Evolutionary conservation across 2,113 vertebrate species (phyloP), one percentile per base, ranked within the genome.

Genomic region (Scomber colias): DNA sequence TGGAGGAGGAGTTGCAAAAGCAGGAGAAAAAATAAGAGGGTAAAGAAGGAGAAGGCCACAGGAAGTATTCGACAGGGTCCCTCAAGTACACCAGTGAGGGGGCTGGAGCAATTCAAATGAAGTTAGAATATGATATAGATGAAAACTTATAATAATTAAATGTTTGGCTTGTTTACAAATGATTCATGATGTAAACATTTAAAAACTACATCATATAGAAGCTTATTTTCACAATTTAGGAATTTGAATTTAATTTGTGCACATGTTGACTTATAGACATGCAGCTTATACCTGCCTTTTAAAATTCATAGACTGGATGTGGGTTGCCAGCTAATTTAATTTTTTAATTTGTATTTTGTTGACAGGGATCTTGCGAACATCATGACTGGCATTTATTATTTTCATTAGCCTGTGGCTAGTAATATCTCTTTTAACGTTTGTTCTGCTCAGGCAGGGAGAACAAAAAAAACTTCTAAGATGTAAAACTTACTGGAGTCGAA

Each of bases 261-360:
- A 11, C 19, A 2, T 16, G 0, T 48, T 35, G 3, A 62, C 53
- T 14, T 31, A 30, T 35, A 69, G 24, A 65, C 54, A 17, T 55
- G 17, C 48, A 0, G 11, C 77, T 60, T 54, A 54, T 70, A 56
- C 19, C 24, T 71, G 44, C 50, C 44, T 59, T 81, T 82, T 81
- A 77, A 82, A 66, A 73, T 79, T 70, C 65, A 77, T 45, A 50
- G 70, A 48, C 70, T 69, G 30, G 48, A 69, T 61, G 67, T 51
- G 30, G 19, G 19, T 46, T 77, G 70, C 53, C 5, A 27, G 74
- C 70, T 83, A 74, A 87, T 91, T 84, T 84, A 70, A 75, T 88
- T 90, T 90, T 90, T 56, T 75, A 75, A 78, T 87, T 82, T 87
- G 67, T 71, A 24, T 75, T 81, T 71, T 79, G 63, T 81, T 88